Evolutionary conservation across 1,140 invertebrate species (phyloP).

Genomic region (Nymphalis io): DNA sequence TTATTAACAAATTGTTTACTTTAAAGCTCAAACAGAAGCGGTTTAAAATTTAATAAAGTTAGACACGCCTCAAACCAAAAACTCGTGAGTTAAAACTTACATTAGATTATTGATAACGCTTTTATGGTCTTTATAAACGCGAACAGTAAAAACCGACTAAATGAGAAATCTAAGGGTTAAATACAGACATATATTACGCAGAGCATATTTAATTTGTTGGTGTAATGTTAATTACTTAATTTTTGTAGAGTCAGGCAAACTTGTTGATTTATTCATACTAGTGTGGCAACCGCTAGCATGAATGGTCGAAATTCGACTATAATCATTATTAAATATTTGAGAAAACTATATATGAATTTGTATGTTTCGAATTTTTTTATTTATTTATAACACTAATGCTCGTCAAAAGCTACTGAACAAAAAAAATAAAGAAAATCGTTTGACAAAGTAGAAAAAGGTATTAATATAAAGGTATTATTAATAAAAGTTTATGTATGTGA

Average conservation of each 20-base stretch:
- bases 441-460: no score
- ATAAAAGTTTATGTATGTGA: no score
- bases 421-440: no score
- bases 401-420: no score
- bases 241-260: conserved; percentile 25
- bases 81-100: conserved; percentile 27
- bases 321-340: no score
- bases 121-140: conserved; percentile 43
- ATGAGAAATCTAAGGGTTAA: conserved; percentile 15
- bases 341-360: no score
- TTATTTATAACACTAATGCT: no score
- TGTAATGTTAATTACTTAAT: conserved; percentile 48
- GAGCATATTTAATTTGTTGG: conserved; percentile 29
- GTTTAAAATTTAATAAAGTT: conserved; percentile 43
- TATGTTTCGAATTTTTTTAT: no score
- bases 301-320: no score
- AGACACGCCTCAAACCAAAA: conserved; percentile 34
- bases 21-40: conserved; percentile 21
- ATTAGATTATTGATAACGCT: conserved; percentile 41
- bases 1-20: neutral
- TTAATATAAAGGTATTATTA: no score
- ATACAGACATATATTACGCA: conserved; percentile 18
- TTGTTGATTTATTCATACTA: conserved; percentile 30
- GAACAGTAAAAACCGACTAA: conserved; percentile 35
- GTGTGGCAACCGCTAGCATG: no score